A percentile compares a stretch with the other conserved stretches of the same genome.
These are phyloP conservation scores for Odontesthes bonariensis DNA, from an alignment of 2,113 vertebrate species.

Conservation along the genomic window DNA sequence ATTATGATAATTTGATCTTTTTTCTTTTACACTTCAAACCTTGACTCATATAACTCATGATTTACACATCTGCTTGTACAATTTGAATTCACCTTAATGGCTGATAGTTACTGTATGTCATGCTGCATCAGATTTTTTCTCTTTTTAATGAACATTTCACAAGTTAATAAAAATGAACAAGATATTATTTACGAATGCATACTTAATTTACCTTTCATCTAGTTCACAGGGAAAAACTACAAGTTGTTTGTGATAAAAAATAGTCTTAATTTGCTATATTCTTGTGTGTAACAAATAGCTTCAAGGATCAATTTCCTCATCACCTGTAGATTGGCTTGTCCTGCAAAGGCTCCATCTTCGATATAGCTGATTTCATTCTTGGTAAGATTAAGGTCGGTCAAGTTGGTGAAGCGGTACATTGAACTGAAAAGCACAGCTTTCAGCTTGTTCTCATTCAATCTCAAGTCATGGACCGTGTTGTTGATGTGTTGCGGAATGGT, in stretches of 20 bases:
- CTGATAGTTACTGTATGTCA: background rate
- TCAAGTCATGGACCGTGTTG: slow-evolving; percentile 97
- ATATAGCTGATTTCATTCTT: slow-evolving; percentile 98
- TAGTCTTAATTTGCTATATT: background rate
- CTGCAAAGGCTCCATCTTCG: slow-evolving; percentile 96
- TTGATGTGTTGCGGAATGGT: slow-evolving; percentile 99
- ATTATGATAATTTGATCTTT: background rate
- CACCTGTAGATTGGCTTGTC: slow-evolving; percentile 95
- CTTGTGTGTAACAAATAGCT: background rate
- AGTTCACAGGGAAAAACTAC: background rate
- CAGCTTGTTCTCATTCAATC: slow-evolving; percentile 97
- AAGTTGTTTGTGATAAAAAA: no score
- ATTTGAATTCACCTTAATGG: no score
- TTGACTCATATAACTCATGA: background rate
- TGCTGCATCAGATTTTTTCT: background rate
- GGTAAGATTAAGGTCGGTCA: slow-evolving; percentile 98
- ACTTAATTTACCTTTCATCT: background rate
- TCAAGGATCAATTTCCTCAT: slow-evolving; percentile 5
- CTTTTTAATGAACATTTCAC: background rate
- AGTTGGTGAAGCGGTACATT: slow-evolving; percentile 96
- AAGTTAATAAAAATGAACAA: background rate
- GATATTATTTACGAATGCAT: background rate
- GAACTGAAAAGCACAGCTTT: slow-evolving; percentile 95
- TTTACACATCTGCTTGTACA: no score
- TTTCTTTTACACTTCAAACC: background rate